A percentile compares a stretch with the other conserved stretches of the same genome.
These are phyloP conservation scores for Koerneria pararmatus DNA, from an alignment of 2,888 invertebrate species.

Conservation along the genomic window DNA sequence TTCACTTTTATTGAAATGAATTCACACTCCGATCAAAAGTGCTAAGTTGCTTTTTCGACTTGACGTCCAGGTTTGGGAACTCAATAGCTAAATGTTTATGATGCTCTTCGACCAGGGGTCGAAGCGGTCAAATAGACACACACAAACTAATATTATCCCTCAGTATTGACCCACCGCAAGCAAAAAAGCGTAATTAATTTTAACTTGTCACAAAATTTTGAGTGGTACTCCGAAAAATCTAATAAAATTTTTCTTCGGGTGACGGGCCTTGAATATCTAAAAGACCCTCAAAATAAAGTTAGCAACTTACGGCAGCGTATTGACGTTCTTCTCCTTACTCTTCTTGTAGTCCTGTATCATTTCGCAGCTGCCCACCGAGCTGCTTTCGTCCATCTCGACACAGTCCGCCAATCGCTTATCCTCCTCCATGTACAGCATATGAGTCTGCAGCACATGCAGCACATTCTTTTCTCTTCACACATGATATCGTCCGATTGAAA, in stretches of 20 bases:
- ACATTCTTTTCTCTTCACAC: too few species aligned
- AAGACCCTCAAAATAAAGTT: too few species aligned
- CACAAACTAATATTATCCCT: too few species aligned
- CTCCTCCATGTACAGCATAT: conserved; percentile 53
- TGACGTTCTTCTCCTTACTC: conserved; percentile 31
- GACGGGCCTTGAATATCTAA: too few species aligned
- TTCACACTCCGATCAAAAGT: not conserved
- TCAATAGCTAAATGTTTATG: too few species aligned
- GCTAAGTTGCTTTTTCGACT: not conserved
- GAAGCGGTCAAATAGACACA: too few species aligned
- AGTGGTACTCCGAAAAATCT: conserved; percentile 2
- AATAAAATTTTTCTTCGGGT: too few species aligned
- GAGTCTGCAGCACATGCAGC: too few species aligned
- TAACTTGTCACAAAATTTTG: not conserved
- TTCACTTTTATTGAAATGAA: not conserved
- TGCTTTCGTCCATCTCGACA: conserved; percentile 49
- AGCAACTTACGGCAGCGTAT: too few species aligned
- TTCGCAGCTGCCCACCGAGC: conserved; percentile 53
- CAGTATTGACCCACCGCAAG: not conserved
- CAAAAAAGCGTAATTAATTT: not conserved
- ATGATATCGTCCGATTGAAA: too few species aligned
- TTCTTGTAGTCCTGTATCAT: conserved; percentile 56
- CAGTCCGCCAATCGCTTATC: conserved; percentile 50
- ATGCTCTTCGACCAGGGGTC: too few species aligned
- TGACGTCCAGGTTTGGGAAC: too few species aligned